Percentiles rank a stretch among this genome's conserved stretches.
Conservation (phyloP, 2,113 vertebrate species). For the Larimichthys polyactis region DNA sequence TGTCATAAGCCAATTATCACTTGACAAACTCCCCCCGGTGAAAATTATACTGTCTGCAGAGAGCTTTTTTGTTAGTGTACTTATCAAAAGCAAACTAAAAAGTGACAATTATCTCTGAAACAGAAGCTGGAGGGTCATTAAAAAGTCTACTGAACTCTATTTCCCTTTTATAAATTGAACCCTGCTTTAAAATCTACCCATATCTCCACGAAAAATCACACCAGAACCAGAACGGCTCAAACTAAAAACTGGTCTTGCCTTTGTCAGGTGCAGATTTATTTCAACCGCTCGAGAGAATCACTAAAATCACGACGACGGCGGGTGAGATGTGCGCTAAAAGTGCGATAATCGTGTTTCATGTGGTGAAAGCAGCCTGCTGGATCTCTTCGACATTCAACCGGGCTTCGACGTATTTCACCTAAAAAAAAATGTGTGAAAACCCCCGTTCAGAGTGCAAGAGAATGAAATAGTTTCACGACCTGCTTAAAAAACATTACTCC, state of each 20-base stretch:
- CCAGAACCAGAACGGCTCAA: background rate
- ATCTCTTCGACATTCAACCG: background rate
- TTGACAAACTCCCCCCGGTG: slow-evolving; percentile 37
- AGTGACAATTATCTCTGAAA: slow-evolving; percentile 49
- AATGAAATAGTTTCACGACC: background rate
- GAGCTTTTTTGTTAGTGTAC: slow-evolving; percentile 51
- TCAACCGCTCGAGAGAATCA: slow-evolving; percentile 6
- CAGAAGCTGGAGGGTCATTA: slow-evolving; percentile 23
- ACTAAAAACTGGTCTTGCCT: background rate
- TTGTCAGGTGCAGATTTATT: background rate
- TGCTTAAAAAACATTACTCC: slow-evolving; percentile 49
- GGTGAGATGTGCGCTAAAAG: background rate
- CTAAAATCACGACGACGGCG: background rate
- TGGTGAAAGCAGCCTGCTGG: background rate
- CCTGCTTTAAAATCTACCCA: slow-evolving; percentile 12
- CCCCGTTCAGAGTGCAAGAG: background rate
- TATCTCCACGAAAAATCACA: background rate
- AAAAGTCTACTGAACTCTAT: slow-evolving; percentile 32
- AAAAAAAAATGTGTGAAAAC: slow-evolving; percentile 1
- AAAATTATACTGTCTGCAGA: slow-evolving; percentile 51
- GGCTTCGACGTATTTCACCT: background rate
- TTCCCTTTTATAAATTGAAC: slow-evolving; percentile 5
- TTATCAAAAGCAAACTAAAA: slow-evolving; percentile 52
- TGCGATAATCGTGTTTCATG: background rate
- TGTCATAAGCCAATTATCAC: slow-evolving; percentile 61